A percentile compares a stretch with the other conserved stretches of the same genome.
Conservation (phyloP, 2,113 vertebrate genomes). For the Eleginops maclovinus region DNA sequence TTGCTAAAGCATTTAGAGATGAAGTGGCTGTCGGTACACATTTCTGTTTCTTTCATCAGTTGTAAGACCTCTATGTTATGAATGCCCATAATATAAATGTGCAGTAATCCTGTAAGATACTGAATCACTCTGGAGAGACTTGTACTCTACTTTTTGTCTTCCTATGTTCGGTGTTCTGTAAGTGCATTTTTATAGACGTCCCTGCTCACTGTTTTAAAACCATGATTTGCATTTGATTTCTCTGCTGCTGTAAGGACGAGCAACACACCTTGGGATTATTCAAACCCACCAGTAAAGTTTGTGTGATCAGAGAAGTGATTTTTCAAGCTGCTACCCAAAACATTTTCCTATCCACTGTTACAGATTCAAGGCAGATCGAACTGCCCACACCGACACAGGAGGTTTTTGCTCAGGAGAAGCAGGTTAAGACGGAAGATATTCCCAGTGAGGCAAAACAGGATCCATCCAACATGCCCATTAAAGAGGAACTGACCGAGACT, state of each 20-base stretch:
- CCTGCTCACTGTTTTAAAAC: neutral
- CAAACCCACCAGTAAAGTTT: conserved; percentile 3
- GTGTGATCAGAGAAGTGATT: conserved; percentile 25
- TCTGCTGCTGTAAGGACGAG: conserved; percentile 11
- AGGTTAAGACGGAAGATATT: conserved; percentile 17
- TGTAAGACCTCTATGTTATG: neutral
- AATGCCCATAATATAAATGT: neutral
- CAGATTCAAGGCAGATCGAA: conserved; percentile 47
- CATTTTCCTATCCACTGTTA: conserved; percentile 54
- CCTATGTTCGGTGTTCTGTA: neutral
- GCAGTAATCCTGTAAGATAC: neutral
- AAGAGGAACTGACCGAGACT: conserved; percentile 6
- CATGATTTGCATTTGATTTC: neutral
- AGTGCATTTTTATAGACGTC: neutral
- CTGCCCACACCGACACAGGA: conserved; percentile 32
- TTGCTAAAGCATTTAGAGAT: too few species aligned
- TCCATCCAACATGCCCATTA: conserved; percentile 3
- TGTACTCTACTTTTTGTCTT: too few species aligned
- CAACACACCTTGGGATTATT: neutral
- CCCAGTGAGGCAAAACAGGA: neutral
- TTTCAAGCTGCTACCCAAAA: conserved; percentile 44
- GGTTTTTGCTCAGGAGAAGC: conserved; percentile 31
- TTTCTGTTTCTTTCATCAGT: neutral
- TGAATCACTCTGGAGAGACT: neutral
- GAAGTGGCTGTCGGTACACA: neutral